phyloP scores from a whole-genome alignment of 2,113 vertebrate species.

The Candoia aspera region DNA sequence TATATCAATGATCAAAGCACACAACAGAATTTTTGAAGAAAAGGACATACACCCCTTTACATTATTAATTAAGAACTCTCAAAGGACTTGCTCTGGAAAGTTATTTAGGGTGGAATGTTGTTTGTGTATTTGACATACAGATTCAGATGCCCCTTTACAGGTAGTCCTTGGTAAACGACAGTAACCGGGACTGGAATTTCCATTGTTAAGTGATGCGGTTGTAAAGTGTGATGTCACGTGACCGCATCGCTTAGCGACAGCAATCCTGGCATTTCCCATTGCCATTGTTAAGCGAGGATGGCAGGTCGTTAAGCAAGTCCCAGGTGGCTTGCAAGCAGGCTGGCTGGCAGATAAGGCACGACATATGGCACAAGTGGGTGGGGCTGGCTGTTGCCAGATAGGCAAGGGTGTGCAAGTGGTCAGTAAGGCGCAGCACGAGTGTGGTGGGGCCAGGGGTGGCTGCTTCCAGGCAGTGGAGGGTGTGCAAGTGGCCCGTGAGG shows the following conservation, averaged over 20 bases:
- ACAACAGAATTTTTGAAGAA: neutral
- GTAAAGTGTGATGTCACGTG: neutral
- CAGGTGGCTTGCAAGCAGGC: neutral
- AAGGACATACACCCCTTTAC: neutral
- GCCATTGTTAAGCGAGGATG: neutral
- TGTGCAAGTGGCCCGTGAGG: neutral
- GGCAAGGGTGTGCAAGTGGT: neutral
- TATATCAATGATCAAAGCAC: neutral
- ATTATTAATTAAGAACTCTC: neutral
- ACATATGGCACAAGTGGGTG: too few species aligned
- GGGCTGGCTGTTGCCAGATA: neutral
- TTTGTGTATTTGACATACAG: neutral
- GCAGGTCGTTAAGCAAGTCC: neutral
- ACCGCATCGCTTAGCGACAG: neutral
- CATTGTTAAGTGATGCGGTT: neutral
- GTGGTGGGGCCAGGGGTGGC: neutral
- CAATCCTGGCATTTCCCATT: neutral
- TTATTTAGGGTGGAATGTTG: neutral
- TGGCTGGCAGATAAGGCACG: too few species aligned
- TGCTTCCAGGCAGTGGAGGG: neutral
- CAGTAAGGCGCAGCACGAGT: neutral
- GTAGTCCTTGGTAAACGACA: neutral
- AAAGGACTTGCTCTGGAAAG: neutral
- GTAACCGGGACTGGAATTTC: neutral
- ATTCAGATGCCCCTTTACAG: neutral